Percentiles rank a stretch among this genome's conserved stretches.
Evolutionary conservation across 2,113 vertebrate species (phyloP).

Genomic region (Dipodomys merriami): DNA sequence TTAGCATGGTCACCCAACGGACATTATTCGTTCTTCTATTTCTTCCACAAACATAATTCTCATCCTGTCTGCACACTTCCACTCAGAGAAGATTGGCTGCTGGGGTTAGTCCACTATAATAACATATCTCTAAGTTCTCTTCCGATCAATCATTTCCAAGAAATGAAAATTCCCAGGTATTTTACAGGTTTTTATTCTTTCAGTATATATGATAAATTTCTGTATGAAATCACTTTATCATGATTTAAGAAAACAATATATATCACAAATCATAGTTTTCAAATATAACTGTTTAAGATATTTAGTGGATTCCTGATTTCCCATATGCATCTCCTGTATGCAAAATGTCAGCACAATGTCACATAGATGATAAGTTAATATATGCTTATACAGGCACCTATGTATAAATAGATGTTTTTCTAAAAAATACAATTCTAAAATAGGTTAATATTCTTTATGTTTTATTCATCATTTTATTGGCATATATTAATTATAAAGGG

Average conservation of each 20-base stretch:
- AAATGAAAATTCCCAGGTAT: background rate
- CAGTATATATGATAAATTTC: background rate
- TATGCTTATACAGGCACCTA: background rate
- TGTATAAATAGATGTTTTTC: background rate
- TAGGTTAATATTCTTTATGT: background rate
- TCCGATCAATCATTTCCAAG: background rate
- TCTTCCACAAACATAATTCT: no score
- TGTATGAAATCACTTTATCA: background rate
- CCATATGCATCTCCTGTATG: background rate
- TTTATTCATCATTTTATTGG: no score
- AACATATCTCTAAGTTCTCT: background rate
- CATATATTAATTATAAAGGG: no score
- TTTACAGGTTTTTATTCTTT: background rate
- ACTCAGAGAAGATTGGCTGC: no score
- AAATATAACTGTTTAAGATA: constrained; percentile 3
- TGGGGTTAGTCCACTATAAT: no score
- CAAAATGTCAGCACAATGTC: background rate
- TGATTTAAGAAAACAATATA: background rate
- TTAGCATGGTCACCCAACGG: no score
- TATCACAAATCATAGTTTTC: background rate
- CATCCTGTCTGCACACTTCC: no score
- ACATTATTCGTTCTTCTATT: no score
- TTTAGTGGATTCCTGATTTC: constrained; percentile 14
- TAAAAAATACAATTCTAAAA: background rate
- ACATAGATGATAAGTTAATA: background rate